Percentiles rank a stretch among this genome's conserved stretches.
phyloP scores from a whole-genome alignment of 2,113 vertebrate genomes.

The Stegostoma tigrinum region DNA sequence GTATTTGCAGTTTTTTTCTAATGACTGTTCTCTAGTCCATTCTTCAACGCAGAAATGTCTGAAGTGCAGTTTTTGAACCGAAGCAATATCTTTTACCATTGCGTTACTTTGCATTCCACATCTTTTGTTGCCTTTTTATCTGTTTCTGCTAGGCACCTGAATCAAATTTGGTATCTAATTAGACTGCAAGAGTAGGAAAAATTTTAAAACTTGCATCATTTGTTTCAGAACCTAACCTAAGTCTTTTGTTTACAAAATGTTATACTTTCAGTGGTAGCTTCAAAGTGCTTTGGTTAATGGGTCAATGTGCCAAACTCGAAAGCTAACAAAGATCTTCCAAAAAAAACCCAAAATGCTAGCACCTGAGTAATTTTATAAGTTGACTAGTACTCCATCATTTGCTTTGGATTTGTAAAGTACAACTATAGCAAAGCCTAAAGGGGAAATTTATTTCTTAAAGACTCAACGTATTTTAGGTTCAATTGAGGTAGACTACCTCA shows the following conservation, averaged over 20 bases:
- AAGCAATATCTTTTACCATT: neutral
- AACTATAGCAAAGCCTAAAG: neutral
- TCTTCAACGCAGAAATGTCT: neutral
- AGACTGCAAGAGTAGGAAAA: neutral
- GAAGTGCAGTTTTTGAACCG: too few relatives aligned
- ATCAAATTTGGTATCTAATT: neutral
- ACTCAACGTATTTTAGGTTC: neutral
- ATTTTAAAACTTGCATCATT: neutral
- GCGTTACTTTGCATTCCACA: neutral
- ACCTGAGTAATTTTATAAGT: neutral
- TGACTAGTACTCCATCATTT: neutral
- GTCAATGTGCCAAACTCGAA: neutral
- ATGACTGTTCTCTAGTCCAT: neutral
- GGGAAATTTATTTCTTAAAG: neutral
- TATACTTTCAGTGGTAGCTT: neutral
- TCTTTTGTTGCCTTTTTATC: neutral
- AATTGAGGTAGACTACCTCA: neutral
- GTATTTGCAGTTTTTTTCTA: neutral
- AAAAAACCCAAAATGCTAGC: neutral
- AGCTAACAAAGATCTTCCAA: neutral
- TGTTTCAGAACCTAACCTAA: neutral
- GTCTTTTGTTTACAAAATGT: neutral
- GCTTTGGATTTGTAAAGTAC: neutral
- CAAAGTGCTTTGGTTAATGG: neutral
- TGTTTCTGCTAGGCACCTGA: neutral